phyloP scores from a whole-genome alignment of 2,113 vertebrate genomes.

The Mesitornis unicolor region DNA sequence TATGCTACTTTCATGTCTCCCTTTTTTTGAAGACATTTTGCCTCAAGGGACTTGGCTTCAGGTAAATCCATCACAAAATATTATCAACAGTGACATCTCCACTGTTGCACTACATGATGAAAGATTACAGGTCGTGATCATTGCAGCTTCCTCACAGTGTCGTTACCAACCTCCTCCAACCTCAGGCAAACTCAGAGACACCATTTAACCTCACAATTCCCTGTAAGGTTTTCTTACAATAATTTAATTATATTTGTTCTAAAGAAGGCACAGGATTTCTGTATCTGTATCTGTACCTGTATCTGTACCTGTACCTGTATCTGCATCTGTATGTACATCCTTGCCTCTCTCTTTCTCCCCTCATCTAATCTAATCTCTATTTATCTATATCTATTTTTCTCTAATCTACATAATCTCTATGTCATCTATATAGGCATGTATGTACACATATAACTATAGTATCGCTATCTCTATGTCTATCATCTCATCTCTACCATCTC shows the following conservation, averaged over 20 bases:
- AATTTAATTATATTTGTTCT: background rate
- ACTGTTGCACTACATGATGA: background rate
- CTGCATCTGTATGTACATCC: background rate
- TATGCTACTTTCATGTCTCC: background rate
- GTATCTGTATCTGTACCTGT: background rate
- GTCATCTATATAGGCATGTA: background rate
- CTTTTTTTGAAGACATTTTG: background rate
- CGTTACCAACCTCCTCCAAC: background rate
- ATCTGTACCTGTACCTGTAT: background rate
- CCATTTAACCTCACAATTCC: background rate
- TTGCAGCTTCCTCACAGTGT: background rate
- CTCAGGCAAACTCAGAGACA: background rate
- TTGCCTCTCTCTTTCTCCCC: background rate
- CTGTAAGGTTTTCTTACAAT: background rate
- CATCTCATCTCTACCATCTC: no score
- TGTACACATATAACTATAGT: background rate
- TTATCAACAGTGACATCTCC: background rate
- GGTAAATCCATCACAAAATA: conserved; percentile 29
- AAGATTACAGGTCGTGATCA: background rate
- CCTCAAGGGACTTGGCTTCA: background rate
- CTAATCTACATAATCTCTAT: background rate
- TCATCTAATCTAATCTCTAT: background rate
- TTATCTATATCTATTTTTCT: background rate
- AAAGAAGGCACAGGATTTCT: background rate
- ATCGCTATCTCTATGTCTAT: background rate